Percentiles rank a stretch among this genome's conserved stretches.
These are phyloP conservation scores for Herpetotheres cachinnans DNA, from an alignment of 2,113 vertebrate genomes.

Conservation along the genomic window DNA sequence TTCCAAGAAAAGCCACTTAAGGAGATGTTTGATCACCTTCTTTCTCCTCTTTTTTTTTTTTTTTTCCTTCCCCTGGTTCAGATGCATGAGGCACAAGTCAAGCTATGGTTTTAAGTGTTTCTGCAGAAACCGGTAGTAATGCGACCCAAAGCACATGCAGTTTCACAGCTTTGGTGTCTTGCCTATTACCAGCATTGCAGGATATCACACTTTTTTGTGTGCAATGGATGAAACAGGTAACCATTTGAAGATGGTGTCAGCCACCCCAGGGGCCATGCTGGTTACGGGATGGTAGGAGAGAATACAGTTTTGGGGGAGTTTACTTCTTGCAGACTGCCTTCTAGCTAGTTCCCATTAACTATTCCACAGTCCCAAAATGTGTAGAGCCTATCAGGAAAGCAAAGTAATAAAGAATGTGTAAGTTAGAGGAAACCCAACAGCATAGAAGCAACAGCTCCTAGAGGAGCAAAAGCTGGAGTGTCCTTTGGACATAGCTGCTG, in stretches of 20 bases:
- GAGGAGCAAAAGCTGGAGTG: background rate
- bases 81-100: accelerated
- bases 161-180: background rate
- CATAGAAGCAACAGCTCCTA: background rate
- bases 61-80: background rate
- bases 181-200: background rate
- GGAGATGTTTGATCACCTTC: background rate
- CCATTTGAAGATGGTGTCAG: background rate
- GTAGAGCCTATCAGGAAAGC: background rate
- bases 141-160: background rate
- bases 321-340: background rate
- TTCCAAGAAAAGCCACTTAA: background rate
- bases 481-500: background rate
- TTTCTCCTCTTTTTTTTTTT: background rate
- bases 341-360: background rate
- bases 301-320: background rate
- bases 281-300: background rate
- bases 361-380: background rate
- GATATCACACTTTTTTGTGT: background rate
- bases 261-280: background rate
- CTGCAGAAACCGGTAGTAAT: background rate
- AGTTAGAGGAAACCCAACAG: background rate
- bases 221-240: background rate
- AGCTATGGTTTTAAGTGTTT: background rate
- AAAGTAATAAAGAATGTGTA: background rate